Base-by-base conservation (phyloP, 2,113 vertebrate genomes). In the Mirza zaza region DNA sequence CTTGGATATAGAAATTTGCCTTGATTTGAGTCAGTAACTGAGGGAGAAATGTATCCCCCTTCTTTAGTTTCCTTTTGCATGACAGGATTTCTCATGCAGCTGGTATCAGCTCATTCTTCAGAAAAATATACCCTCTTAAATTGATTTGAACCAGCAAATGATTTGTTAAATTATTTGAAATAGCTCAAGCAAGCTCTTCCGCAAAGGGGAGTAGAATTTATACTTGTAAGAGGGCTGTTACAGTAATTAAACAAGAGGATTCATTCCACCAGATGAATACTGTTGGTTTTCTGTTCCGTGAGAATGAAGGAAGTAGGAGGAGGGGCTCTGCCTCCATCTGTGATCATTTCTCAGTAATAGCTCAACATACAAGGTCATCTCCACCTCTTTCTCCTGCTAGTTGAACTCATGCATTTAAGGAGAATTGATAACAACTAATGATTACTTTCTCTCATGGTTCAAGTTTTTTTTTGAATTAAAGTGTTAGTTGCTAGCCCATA, bases 111-210 rank as follows among this genome's bases (percentile, higher is more conserved):
- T 93, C 48, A 81, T 86, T 85, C 52, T 93, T 76, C 8, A 83
- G 67, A 95, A 97, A 76, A 32, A 68, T 27, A 52, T 17, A 27
- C 2, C 27, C 48, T 96, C 27, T 71, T 86, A 34, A 86, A 59
- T 59, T 61, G 21, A 27, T 71, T 77, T 59, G 65, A 77, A 52
- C 11, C 77, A 93, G 11, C 7, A 86, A 90, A 63, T 83, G 20
- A 81, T 89, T 93, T 75, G n/a, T 63, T 9, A 83, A 73, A 90
- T 92, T 90, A 80, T 87, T 84, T 85, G 18, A 55, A 96, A 70
- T 63, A 91, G 27, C 17, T 84, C 27, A 89, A 93, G 65, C 17
- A 81, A 94, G 5, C 63, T 6, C 14, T 90, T 93, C 52, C 45
- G 15, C 63, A 59, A 65, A 65, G 15, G 20, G 9, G 9, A 73